phyloP scores from a whole-genome alignment of 2,113 vertebrate genomes.

The Corydoras maculifer region DNA sequence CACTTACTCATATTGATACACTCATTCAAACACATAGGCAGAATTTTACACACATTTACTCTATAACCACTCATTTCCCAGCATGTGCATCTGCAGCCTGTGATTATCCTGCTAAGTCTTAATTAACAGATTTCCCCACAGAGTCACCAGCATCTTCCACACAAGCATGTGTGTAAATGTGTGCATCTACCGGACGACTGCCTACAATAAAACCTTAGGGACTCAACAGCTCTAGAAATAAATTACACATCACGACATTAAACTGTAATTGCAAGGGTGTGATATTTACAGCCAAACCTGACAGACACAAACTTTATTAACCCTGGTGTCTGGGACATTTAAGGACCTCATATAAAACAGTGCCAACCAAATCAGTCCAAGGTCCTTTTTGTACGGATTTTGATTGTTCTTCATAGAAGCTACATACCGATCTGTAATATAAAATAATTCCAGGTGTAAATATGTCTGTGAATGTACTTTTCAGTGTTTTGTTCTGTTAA shows the following conservation, averaged over 20 bases:
- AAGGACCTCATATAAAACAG: too few species aligned
- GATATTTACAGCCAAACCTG: background rate
- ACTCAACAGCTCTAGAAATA: background rate
- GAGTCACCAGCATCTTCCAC: constrained; percentile 2
- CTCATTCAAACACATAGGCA: constrained; percentile 11
- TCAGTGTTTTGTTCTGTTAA: too few species aligned
- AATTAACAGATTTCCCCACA: constrained; percentile 32
- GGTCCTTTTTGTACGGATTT: too few species aligned
- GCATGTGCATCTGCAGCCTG: constrained; percentile 26
- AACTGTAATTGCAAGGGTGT: background rate
- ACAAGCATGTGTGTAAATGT: constrained; percentile 11
- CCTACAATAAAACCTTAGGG: constrained; percentile 3
- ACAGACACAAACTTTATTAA: background rate
- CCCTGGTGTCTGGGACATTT: background rate
- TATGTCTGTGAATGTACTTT: too few species aligned
- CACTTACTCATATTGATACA: constrained; percentile 4
- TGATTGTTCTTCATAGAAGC: too few species aligned
- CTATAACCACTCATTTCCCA: constrained; percentile 5
- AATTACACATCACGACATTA: background rate
- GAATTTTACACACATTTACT: constrained; percentile 10
- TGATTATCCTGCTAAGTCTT: constrained; percentile 33
- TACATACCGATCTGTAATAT: too few species aligned
- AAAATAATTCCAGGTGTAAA: too few species aligned
- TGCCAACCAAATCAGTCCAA: too few species aligned
- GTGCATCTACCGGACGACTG: background rate